phyloP scores from a whole-genome alignment of 2,113 vertebrate species.

The Salvelinus sp. region DNA sequence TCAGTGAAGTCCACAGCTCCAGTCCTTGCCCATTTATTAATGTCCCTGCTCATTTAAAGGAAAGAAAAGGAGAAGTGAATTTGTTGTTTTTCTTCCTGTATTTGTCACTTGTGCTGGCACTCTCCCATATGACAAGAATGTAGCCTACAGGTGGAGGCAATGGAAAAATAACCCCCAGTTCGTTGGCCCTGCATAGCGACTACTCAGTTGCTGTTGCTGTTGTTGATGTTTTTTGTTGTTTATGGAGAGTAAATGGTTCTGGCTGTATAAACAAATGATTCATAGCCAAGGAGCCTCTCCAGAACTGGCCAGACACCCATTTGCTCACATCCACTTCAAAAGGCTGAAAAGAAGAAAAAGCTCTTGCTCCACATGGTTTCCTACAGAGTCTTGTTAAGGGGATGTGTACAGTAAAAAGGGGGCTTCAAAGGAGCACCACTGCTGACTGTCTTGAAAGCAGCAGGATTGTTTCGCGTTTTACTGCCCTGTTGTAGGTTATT shows the following conservation, averaged over 20 bases:
- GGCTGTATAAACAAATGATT: constrained; percentile 22
- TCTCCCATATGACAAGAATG: not conserved
- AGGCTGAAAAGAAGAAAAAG: constrained; percentile 11
- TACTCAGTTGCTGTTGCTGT: not conserved
- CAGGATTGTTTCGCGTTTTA: constrained; percentile 45
- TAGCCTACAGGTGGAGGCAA: not conserved
- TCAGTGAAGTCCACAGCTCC: constrained; percentile 10
- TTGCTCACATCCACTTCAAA: constrained; percentile 54
- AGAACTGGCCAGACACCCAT: constrained; percentile 24
- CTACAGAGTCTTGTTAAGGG: constrained; percentile 59
- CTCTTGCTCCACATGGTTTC: constrained; percentile 35
- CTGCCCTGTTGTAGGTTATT: constrained; percentile 53
- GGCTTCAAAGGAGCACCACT: constrained; percentile 55
- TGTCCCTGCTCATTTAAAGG: constrained; percentile 38
- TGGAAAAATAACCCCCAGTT: too few species aligned
- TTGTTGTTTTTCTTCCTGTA: too few species aligned
- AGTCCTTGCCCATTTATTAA: constrained; percentile 54
- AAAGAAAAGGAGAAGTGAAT: too few species aligned
- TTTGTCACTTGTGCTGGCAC: not conserved
- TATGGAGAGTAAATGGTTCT: not conserved
- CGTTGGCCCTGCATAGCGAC: not conserved
- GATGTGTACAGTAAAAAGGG: constrained; percentile 37
- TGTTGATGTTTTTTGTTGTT: not conserved
- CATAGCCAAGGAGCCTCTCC: not conserved
- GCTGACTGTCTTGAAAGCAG: constrained; percentile 47